Percentiles rank a stretch among this genome's conserved stretches.
Evolutionary conservation across 1,140 invertebrate species (phyloP).

Genomic region (Samia ricini): DNA sequence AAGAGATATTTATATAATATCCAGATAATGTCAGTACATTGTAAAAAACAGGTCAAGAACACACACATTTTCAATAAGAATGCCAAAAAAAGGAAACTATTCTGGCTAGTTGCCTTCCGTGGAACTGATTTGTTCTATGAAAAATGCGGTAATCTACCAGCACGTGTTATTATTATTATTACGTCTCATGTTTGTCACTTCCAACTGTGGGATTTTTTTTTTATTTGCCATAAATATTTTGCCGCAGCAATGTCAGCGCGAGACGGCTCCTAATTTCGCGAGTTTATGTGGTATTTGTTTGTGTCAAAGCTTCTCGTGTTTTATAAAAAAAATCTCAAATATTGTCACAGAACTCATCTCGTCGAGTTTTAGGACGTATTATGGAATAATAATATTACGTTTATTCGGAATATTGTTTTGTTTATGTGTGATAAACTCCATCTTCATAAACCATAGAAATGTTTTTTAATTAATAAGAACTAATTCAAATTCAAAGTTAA

Average conservation of each 20-base stretch:
- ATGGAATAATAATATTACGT: neutral
- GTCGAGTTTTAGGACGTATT: neutral
- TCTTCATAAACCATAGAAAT: too few species aligned
- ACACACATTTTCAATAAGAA: neutral
- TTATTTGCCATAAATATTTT: neutral
- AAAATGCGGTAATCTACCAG: neutral
- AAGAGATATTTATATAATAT: too few species aligned
- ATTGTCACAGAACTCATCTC: neutral
- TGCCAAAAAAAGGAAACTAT: neutral
- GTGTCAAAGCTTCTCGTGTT: neutral
- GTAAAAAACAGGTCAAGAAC: neutral
- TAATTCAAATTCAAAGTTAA: too few species aligned
- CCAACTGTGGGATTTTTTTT: neutral
- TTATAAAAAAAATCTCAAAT: neutral
- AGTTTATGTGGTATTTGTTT: conserved; percentile 1
- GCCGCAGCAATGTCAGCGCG: neutral
- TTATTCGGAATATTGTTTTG: neutral
- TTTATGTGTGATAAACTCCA: neutral
- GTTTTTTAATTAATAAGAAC: too few species aligned
- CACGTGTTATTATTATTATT: neutral
- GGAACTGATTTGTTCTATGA: neutral
- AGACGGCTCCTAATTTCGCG: neutral
- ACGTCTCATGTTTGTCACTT: neutral
- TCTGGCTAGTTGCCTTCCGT: neutral
- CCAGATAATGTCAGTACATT: neutral